Evolutionary conservation across 2,113 vertebrate genomes (phyloP).

Genomic region (Perca fluviatilis): DNA sequence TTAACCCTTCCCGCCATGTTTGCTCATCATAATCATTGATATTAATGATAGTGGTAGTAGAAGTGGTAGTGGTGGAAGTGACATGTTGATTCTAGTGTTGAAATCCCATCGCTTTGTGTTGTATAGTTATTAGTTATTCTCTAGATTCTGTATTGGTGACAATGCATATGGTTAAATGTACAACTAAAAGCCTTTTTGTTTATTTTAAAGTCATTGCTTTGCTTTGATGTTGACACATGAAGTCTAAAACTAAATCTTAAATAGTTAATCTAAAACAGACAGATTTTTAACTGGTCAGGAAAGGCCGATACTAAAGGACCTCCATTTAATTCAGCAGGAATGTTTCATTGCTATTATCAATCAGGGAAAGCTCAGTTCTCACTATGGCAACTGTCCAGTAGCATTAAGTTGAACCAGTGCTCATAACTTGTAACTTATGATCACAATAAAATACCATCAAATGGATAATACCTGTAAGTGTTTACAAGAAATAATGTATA

Average conservation of each 20-base stretch:
- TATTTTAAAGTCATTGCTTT: conserved; percentile 37
- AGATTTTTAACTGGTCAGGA: not conserved
- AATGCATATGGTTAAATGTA: conserved; percentile 82
- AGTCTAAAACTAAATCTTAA: conserved; percentile 30
- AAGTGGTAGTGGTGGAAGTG: conserved; percentile 67
- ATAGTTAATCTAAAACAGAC: conserved; percentile 1
- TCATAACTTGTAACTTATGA: conserved; percentile 43
- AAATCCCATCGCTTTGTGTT: conserved; percentile 69
- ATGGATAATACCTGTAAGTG: conserved; percentile 23
- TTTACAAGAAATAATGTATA: conserved; percentile 48
- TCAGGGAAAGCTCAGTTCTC: conserved; percentile 67
- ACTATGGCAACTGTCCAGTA: conserved; percentile 61
- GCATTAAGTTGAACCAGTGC: conserved; percentile 51
- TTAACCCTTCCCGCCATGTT: conserved; percentile 58
- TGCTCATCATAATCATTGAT: conserved; percentile 66
- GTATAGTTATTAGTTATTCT: conserved; percentile 68
- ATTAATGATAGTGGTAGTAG: conserved; percentile 73
- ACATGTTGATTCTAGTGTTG: conserved; percentile 63
- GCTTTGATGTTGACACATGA: conserved; percentile 24
- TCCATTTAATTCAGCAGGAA: conserved; percentile 50
- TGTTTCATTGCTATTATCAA: conserved; percentile 33
- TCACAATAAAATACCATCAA: conserved; percentile 55
- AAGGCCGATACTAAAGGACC: conserved; percentile 33
- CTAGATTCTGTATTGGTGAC: conserved; percentile 75
- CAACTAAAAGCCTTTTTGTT: conserved; percentile 46